Base-by-base conservation (phyloP, 2,113 vertebrate genomes). In the Pomatostomus ruficeps region DNA sequence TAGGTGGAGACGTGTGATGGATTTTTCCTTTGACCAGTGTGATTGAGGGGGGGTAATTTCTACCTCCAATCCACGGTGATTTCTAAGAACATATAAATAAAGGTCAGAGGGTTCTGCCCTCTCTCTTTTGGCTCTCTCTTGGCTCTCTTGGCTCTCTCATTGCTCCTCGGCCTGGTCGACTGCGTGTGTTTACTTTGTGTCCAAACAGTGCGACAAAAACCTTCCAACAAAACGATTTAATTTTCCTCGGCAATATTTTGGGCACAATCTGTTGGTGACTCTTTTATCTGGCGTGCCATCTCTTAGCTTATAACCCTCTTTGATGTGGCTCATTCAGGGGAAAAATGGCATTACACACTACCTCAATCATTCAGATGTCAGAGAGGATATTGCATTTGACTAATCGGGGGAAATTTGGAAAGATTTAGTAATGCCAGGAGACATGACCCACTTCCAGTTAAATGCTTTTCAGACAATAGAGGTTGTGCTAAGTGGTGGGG, bases 401-500 rank as follows among this genome's bases (percentile, higher is more conserved):
- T 95, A 90, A 95, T 92, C 88, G 16, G 91, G 93, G 75, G 54
- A 96, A 96, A 92, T 95, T 96, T 93, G 91, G 94, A 82, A 85
- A 95, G 94, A 68, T 90, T 92, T 92, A 93, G 85, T 96, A 95
- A 96, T 93, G 94, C 93, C 85, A 88, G 85, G 82, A 96, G 96
- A 95, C 96, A 68, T 96, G 96, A 96, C 96, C 96, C 94, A 96
- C 91, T 96, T 96, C 82, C 88, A 78, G 92, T 81, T 85, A 87
- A 94, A 93, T 1, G 88, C 94, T 89, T 91, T 89, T 62, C 91
- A 85, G 70, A 91, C 82, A 84, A 59, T 67, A 16, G 85, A 63
- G 61, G 24, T 81, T 74, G 82, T 8, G 40, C 52, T 40, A 7
- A 11, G 1, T 20, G 33, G 15, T 81, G 85, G 85, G 91, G 92